Evolutionary conservation across 2,113 vertebrate species (phyloP).

Genomic region (Dissostichus mawsoni): DNA sequence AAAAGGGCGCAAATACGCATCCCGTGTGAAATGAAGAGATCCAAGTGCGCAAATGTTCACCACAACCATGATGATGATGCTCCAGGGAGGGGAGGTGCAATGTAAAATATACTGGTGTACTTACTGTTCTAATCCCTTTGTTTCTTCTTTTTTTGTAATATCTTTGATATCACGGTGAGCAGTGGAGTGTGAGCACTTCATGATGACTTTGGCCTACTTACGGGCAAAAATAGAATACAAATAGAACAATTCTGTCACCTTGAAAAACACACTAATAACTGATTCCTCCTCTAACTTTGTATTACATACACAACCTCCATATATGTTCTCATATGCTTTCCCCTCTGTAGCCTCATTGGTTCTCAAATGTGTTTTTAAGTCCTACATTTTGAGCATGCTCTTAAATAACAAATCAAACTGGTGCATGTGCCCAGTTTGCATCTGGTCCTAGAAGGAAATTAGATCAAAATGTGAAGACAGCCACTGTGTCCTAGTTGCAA

Average conservation of each 20-base stretch:
- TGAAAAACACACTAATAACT: conserved; percentile 14
- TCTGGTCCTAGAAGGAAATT: conserved; percentile 21
- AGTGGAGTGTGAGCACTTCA: background rate
- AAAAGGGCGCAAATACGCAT: conserved; percentile 17
- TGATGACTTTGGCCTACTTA: conserved; percentile 20
- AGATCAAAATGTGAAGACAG: conserved; percentile 20
- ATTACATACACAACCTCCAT: background rate
- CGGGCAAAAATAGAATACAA: conserved; percentile 31
- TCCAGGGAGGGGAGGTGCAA: conserved; percentile 22
- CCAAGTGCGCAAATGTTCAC: conserved; percentile 5
- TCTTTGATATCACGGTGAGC: background rate
- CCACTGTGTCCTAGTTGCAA: background rate
- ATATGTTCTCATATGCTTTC: background rate
- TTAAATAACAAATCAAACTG: background rate
- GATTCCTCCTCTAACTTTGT: background rate
- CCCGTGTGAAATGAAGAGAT: background rate
- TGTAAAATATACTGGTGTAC: conserved; percentile 22
- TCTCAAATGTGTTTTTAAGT: background rate
- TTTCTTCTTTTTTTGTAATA: background rate
- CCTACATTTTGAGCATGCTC: background rate
- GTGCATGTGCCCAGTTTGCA: background rate
- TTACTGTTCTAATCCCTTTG: background rate
- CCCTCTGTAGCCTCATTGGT: background rate
- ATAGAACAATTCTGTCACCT: conserved; percentile 27
- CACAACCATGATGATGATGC: conserved; percentile 32